phyloP scores from a whole-genome alignment of 1,140 invertebrate genomes.

The Cardiocondyla obscurior region DNA sequence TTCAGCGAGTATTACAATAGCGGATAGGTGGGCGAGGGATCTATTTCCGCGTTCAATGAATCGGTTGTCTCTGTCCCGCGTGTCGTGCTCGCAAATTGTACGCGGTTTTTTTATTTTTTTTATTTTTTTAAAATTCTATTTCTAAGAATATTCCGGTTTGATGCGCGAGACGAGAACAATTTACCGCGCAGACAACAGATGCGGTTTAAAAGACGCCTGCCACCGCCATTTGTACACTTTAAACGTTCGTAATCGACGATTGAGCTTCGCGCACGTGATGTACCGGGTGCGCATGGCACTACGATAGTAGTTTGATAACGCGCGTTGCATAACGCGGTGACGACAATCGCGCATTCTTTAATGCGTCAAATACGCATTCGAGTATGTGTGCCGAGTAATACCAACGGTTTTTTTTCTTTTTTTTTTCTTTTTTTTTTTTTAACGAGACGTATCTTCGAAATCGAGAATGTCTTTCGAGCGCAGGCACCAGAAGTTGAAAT shows the following conservation, averaged over 20 bases:
- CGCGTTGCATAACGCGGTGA: constrained; percentile 29
- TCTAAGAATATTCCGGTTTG: background rate
- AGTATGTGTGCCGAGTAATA: background rate
- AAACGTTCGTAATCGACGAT: constrained; percentile 10
- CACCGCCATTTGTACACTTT: background rate
- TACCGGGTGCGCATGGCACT: background rate
- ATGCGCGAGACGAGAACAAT: background rate
- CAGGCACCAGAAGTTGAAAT: background rate
- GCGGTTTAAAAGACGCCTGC: background rate
- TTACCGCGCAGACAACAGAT: background rate
- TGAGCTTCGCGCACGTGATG: background rate
- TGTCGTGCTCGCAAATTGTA: background rate
- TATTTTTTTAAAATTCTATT: too few relatives aligned
- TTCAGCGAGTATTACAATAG: background rate
- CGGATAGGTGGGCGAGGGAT: background rate
- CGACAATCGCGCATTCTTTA: constrained; percentile 26
- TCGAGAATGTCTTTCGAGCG: background rate
- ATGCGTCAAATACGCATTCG: background rate
- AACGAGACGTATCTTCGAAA: background rate
- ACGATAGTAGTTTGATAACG: constrained; percentile 35
- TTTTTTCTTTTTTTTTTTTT: too few relatives aligned
- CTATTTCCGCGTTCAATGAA: constrained; percentile 1
- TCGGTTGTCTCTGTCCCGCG: background rate
- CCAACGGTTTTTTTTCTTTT: background rate
- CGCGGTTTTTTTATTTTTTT: background rate